phyloP scores from a whole-genome alignment of 1,140 invertebrate genomes.

The Mactra quadrangularis region DNA sequence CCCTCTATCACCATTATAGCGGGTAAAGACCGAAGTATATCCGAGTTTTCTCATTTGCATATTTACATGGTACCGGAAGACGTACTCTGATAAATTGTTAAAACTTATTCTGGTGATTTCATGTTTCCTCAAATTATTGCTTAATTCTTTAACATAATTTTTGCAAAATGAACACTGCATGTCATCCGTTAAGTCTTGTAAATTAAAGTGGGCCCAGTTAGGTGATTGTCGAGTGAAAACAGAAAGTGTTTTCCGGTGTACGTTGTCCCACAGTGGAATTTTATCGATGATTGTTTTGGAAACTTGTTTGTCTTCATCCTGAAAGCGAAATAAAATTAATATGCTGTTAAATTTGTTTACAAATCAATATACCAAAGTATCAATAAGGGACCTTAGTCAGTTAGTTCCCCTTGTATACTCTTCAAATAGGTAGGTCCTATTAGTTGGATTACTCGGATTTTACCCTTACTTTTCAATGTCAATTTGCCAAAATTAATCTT shows the following conservation, averaged over 20 bases:
- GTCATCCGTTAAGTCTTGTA: not conserved
- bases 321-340: too few relatives aligned
- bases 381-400: too few relatives aligned
- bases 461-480: too few relatives aligned
- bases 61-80: not conserved
- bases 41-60: not conserved
- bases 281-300: too few relatives aligned
- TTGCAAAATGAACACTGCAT: not conserved
- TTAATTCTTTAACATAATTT: not conserved
- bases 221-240: not conserved
- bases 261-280: too few relatives aligned
- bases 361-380: too few relatives aligned
- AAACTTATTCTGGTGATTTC: not conserved
- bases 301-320: too few relatives aligned
- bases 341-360: too few relatives aligned
- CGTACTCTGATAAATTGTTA: not conserved
- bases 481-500: too few relatives aligned
- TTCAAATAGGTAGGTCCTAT: too few relatives aligned
- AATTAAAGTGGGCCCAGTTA: not conserved
- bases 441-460: too few relatives aligned
- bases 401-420: too few relatives aligned
- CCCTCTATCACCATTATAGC: slow-evolving; percentile 13
- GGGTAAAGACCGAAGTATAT: not conserved
- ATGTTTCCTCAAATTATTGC: not conserved
- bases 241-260: not conserved